These are phyloP conservation scores for Parazoanthus swiftii DNA, from an alignment of 92 coral and sea anemone species.

Conservation along the genomic window DNA sequence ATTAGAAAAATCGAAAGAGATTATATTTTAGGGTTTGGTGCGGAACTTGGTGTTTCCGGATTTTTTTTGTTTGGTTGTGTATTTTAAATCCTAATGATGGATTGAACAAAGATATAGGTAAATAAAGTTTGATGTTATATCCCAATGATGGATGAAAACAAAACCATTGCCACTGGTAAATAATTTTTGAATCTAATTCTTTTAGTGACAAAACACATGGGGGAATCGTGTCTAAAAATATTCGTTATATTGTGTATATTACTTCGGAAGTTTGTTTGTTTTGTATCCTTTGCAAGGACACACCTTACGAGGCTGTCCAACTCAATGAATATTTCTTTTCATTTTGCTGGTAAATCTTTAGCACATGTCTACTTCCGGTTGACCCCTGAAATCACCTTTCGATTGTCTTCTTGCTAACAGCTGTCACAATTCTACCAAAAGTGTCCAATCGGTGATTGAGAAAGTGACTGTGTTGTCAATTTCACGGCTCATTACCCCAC, in stretches of 20 bases:
- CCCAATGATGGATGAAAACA: not conserved
- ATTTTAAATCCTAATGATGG: not conserved
- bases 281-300: not conserved
- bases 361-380: conserved; percentile 37
- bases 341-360: conserved; percentile 19
- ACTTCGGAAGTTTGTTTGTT: not conserved
- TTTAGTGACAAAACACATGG: not conserved
- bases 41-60: conserved; percentile 16
- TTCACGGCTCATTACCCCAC: conserved; percentile 42
- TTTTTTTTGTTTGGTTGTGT: not conserved
- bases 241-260: not conserved
- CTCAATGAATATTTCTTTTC: not conserved
- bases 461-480: conserved; percentile 33
- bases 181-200: not conserved
- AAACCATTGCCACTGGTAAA: no score
- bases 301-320: not conserved
- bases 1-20: not conserved
- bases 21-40: not conserved
- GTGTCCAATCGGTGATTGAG: conserved; percentile 27
- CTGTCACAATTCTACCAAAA: conserved; percentile 2
- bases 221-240: not conserved
- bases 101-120: not conserved
- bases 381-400: not conserved
- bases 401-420: conserved; percentile 27
- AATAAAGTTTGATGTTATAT: not conserved